These are phyloP conservation scores for Pristis pectinata DNA, from an alignment of 2,797 vertebrate species.

Conservation along the genomic window DNA sequence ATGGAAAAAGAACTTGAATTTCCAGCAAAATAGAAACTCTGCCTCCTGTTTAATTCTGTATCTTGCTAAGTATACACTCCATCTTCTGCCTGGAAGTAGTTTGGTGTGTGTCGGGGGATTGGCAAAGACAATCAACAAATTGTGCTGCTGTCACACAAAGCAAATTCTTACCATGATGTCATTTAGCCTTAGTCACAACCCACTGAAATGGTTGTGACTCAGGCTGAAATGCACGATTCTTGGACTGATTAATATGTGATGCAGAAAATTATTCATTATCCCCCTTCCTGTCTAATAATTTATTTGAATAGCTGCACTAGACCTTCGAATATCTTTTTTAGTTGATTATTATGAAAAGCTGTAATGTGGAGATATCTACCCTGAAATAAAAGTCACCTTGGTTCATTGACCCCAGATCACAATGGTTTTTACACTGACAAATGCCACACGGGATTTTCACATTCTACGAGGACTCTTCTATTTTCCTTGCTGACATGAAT, in stretches of 20 bases:
- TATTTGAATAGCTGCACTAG: neutral
- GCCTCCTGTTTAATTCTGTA: neutral
- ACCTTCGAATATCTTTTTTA: neutral
- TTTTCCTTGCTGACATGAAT: neutral
- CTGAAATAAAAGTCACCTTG: neutral
- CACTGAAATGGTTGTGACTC: neutral
- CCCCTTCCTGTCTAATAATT: neutral
- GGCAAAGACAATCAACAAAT: neutral
- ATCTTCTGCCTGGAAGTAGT: neutral
- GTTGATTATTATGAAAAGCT: neutral
- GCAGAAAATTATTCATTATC: neutral
- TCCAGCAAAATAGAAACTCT: too few relatives aligned
- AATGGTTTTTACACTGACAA: neutral
- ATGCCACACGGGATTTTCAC: neutral
- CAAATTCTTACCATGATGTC: neutral
- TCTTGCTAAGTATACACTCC: neutral
- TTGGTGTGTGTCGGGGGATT: too few relatives aligned
- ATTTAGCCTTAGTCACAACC: neutral
- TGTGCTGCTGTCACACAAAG: neutral
- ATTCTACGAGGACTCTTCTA: neutral
- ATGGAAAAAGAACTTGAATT: too few relatives aligned
- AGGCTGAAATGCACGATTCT: neutral
- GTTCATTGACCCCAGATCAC: neutral
- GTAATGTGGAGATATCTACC: neutral
- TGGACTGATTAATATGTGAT: neutral